Conservation (phyloP, 2,113 vertebrate genomes). For the Phyllostomus discolor region DNA sequence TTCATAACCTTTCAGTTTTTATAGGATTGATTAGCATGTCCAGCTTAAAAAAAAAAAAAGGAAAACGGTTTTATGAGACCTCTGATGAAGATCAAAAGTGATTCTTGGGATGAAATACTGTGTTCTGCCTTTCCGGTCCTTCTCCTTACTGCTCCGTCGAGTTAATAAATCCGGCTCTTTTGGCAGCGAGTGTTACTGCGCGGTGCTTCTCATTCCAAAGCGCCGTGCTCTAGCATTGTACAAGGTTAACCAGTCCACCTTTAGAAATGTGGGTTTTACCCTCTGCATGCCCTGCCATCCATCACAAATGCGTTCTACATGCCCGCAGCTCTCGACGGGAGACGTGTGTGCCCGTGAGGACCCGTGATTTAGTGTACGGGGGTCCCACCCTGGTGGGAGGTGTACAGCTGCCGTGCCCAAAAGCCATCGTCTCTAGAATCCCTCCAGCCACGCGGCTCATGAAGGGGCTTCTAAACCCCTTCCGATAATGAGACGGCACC, state of each 20-base stretch:
- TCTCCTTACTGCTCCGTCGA: slow-evolving; percentile 51
- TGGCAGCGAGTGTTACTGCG: slow-evolving; percentile 42
- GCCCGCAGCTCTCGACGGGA: slow-evolving; percentile 61
- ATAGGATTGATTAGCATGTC: slow-evolving; percentile 61
- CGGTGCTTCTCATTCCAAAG: slow-evolving; percentile 45
- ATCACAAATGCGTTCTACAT: slow-evolving; percentile 57
- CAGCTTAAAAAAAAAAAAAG: neutral
- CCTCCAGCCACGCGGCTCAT: slow-evolving; percentile 28
- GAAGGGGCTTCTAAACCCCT: slow-evolving; percentile 54
- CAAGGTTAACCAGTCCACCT: slow-evolving; percentile 60
- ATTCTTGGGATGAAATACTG: slow-evolving; percentile 57
- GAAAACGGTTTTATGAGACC: slow-evolving; percentile 3
- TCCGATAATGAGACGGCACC: slow-evolving; percentile 32
- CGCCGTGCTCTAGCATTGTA: neutral
- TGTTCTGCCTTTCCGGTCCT: slow-evolving; percentile 44
- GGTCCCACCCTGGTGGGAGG: slow-evolving; percentile 29
- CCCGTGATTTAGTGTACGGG: slow-evolving; percentile 47
- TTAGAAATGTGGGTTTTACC: slow-evolving; percentile 68
- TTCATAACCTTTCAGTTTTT: slow-evolving; percentile 46
- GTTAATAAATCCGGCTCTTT: slow-evolving; percentile 57
- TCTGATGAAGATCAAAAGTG: slow-evolving; percentile 49
- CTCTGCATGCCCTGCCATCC: slow-evolving; percentile 44
- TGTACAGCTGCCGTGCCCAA: slow-evolving; percentile 42
- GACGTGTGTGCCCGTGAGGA: slow-evolving; percentile 53
- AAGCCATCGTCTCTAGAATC: slow-evolving; percentile 36